These are phyloP conservation scores for Leptocoma aspasia DNA, from an alignment of 2,113 vertebrate species.

Conservation along the genomic window DNA sequence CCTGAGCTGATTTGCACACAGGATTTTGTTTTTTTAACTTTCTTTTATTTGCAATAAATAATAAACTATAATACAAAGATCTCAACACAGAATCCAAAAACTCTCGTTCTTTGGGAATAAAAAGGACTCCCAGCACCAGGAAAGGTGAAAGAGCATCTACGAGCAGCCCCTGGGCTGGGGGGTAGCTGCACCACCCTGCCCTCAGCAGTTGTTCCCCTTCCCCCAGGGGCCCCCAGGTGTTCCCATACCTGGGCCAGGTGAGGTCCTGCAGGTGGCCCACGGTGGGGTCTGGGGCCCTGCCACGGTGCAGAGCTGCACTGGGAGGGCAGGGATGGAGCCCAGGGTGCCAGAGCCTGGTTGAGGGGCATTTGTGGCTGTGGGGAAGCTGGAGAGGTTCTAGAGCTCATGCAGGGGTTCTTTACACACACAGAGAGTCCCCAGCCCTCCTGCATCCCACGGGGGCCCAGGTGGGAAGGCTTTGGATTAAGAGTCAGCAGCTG, in stretches of 20 bases:
- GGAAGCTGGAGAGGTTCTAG: not conserved
- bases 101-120: not conserved
- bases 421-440: not conserved
- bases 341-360: not conserved
- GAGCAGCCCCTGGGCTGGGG: not conserved
- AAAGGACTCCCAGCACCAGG: not conserved
- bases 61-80: slow-evolving; percentile 34
- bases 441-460: not conserved
- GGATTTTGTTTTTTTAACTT: not conserved
- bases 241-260: not conserved
- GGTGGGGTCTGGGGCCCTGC: not conserved
- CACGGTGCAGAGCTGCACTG: not conserved
- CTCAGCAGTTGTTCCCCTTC: not conserved
- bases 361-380: not conserved
- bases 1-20: rapidly evolving
- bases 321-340: not conserved
- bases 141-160: slow-evolving; percentile 2
- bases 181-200: not conserved
- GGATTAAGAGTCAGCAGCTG: not conserved
- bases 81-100: not conserved
- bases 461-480: not conserved
- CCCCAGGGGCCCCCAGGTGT: not conserved
- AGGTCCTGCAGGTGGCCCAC: not conserved
- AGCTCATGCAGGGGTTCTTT: not conserved
- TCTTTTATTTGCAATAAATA: slow-evolving; percentile 68